These are phyloP conservation scores for Bruchidius siliquastri DNA, from an alignment of 2,888 invertebrate species.

Conservation along the genomic window DNA sequence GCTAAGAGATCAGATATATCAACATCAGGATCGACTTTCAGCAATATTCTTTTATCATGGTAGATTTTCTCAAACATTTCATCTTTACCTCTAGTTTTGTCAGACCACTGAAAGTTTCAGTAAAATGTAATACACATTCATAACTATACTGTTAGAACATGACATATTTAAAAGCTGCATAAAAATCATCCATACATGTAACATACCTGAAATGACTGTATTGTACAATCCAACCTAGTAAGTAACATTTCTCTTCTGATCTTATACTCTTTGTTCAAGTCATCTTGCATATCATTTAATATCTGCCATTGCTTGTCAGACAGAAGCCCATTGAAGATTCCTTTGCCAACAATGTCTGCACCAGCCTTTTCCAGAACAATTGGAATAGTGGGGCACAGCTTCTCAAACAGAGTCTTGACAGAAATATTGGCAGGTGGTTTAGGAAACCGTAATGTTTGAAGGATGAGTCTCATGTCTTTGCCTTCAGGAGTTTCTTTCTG, in stretches of 20 bases:
- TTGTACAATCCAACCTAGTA: slow-evolving; percentile 89
- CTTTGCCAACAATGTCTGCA: slow-evolving; percentile 64
- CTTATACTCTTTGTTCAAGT: slow-evolving; percentile 77
- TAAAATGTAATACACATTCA: neutral
- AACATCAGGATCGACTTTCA: slow-evolving; percentile 60
- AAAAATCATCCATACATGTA: slow-evolving; percentile 1
- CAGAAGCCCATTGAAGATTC: slow-evolving; percentile 68
- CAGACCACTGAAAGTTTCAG: slow-evolving; percentile 69
- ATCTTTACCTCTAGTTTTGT: slow-evolving; percentile 68
- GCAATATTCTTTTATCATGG: slow-evolving; percentile 50
- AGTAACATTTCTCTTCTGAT: slow-evolving; percentile 81
- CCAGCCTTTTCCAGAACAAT: slow-evolving; percentile 57
- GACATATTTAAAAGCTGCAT: neutral
- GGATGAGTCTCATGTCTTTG: slow-evolving; percentile 68
- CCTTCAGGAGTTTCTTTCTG: slow-evolving; percentile 84
- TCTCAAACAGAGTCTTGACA: slow-evolving; percentile 69
- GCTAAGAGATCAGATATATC: slow-evolving; percentile 75
- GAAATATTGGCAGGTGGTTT: slow-evolving; percentile 85
- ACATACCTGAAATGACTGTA: slow-evolving; percentile 87
- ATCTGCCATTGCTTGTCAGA: slow-evolving; percentile 79
- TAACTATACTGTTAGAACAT: neutral
- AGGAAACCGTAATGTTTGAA: slow-evolving; percentile 75
- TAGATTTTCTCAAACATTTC: slow-evolving; percentile 63
- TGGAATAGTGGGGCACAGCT: slow-evolving; percentile 66
- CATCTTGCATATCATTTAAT: slow-evolving; percentile 63